A percentile compares a stretch with the other conserved stretches of the same genome.
These are phyloP conservation scores for Chrysina gloriosa DNA, from an alignment of 2,888 invertebrate genomes.

Conservation along the genomic window DNA sequence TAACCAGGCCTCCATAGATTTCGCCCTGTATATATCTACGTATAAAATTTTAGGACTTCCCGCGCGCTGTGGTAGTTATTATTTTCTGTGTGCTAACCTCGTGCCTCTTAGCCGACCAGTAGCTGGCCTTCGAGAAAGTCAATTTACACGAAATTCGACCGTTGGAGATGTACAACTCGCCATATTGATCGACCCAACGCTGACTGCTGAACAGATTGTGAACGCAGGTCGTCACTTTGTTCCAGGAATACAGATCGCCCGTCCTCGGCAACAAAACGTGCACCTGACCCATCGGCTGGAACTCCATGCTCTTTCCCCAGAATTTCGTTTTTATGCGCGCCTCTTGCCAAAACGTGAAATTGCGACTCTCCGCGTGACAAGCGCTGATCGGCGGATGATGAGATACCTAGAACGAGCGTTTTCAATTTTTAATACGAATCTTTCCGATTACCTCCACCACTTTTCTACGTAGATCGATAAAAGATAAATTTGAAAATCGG, in stretches of 20 bases:
- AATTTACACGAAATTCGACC: conserved; percentile 78
- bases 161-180: conserved; percentile 79
- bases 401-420: conserved; percentile 68
- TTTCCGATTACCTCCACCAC: too few species aligned
- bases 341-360: conserved; percentile 86
- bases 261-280: conserved; percentile 73
- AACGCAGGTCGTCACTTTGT: conserved; percentile 87
- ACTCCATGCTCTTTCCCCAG: conserved; percentile 93
- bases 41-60: too few species aligned
- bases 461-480: too few species aligned
- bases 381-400: conserved; percentile 89
- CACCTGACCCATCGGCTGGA: conserved; percentile 81
- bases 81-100: conserved; percentile 65
- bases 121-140: conserved; percentile 82
- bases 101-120: conserved; percentile 83
- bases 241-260: conserved; percentile 80
- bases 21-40: too few species aligned
- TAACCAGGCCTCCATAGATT: too few species aligned
- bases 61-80: too few species aligned
- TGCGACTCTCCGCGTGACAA: conserved; percentile 81
- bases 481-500: too few species aligned
- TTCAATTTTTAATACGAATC: conserved; percentile 60
- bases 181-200: conserved; percentile 89
- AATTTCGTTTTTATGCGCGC: conserved; percentile 87
- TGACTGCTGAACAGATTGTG: conserved; percentile 87